Percentiles rank a stretch among this genome's conserved stretches.
These are phyloP conservation scores for Morus bassanus DNA, from an alignment of 2,797 vertebrate genomes.

Conservation along the genomic window DNA sequence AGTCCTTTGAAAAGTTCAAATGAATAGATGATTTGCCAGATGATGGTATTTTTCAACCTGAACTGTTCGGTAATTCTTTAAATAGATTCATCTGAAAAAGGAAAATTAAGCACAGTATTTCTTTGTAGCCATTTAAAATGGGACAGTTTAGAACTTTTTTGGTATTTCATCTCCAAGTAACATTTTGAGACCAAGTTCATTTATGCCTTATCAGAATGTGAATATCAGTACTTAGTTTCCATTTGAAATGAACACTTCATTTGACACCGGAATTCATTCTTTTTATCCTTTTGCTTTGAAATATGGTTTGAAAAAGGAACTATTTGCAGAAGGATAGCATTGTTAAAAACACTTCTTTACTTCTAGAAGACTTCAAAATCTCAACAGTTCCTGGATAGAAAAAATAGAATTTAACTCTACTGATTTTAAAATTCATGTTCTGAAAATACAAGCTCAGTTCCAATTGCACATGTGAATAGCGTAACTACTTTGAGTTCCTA, in stretches of 20 bases:
- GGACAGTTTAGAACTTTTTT: not conserved
- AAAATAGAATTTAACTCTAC: not conserved
- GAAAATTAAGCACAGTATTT: not conserved
- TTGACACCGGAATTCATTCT: not conserved
- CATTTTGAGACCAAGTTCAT: not conserved
- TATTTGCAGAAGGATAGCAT: not conserved
- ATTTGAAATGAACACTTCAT: not conserved
- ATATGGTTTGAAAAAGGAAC: not conserved
- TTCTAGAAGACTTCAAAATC: not conserved
- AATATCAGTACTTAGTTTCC: not conserved
- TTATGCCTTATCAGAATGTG: not conserved
- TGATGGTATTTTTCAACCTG: not conserved
- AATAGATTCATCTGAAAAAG: not conserved
- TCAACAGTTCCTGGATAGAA: not conserved
- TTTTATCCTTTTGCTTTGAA: not conserved
- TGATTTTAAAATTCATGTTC: not conserved
- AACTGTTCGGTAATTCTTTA: not conserved
- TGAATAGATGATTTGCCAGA: not conserved
- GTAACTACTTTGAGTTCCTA: not conserved
- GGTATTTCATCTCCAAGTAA: not conserved
- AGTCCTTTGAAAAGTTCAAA: not conserved
- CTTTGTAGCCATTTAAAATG: not conserved
- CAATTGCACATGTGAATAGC: not conserved
- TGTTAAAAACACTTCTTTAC: not conserved
- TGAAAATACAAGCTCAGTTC: not conserved